Evolutionary conservation across 2,113 vertebrate species (phyloP).

Genomic region (Circaetus gallicus): DNA sequence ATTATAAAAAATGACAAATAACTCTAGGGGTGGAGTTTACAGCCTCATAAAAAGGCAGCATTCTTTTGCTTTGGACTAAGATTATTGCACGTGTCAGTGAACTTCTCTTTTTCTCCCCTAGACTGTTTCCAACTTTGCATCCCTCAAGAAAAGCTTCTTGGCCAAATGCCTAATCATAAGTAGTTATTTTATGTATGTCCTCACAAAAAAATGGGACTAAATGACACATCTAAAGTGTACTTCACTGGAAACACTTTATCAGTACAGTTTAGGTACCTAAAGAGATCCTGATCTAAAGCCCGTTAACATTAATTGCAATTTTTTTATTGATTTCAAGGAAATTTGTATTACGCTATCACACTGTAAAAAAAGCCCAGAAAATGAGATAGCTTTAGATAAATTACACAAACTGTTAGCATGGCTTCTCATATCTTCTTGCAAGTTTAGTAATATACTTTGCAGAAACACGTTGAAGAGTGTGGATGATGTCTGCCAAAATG

Average conservation of each 20-base stretch:
- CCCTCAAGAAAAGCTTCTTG: conserved; percentile 38
- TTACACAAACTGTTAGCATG: neutral
- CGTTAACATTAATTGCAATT: neutral
- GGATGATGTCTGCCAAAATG: neutral
- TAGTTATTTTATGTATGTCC: conserved; percentile 21
- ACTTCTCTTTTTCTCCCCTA: neutral
- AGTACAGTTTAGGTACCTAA: neutral
- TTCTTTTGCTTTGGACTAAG: conserved; percentile 30
- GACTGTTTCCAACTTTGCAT: conserved; percentile 42
- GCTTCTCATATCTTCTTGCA: neutral
- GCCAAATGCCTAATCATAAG: conserved; percentile 21
- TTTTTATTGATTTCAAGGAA: neutral
- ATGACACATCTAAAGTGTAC: neutral
- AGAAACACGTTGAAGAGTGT: neutral
- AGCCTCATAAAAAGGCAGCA: neutral
- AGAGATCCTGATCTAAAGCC: neutral
- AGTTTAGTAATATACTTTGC: neutral
- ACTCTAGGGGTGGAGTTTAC: neutral
- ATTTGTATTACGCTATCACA: neutral
- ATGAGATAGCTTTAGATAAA: neutral
- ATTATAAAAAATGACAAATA: neutral
- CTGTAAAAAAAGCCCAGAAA: neutral
- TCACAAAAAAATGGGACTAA: neutral
- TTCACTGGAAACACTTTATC: neutral
- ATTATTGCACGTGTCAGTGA: neutral